Conservation (phyloP, 1,140 invertebrate species). For the Procambarus virginalis region DNA sequence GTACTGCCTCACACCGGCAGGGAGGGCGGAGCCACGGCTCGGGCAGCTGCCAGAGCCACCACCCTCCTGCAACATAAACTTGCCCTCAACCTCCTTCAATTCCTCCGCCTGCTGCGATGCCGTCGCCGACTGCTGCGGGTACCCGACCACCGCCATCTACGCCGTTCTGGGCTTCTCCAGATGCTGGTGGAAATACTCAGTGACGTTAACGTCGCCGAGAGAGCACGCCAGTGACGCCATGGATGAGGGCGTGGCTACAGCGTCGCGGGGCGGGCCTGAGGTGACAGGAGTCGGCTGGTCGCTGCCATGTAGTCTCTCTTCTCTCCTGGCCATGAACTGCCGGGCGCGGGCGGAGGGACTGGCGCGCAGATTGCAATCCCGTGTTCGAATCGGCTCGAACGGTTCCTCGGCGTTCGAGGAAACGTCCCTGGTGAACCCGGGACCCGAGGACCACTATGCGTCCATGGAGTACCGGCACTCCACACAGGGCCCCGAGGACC, state of each 20-base stretch:
- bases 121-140: not conserved
- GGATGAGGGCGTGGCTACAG: constrained; percentile 55
- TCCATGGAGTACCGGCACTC: constrained; percentile 55
- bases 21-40: constrained; percentile 1
- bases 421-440: constrained; percentile 43
- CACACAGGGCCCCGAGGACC: constrained; percentile 31
- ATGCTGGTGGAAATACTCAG: constrained; percentile 56
- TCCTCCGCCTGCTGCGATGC: constrained; percentile 22
- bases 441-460: constrained; percentile 51
- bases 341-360: constrained; percentile 85
- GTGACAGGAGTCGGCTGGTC: constrained; percentile 61
- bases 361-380: constrained; percentile 83
- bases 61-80: not conserved
- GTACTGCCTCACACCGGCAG: not conserved
- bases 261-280: constrained; percentile 51
- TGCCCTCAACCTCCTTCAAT: not conserved
- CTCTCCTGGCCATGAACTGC: constrained; percentile 81
- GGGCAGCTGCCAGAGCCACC: constrained; percentile 21
- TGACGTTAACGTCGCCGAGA: constrained; percentile 31
- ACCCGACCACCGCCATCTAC: constrained; percentile 27
- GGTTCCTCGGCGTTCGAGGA: constrained; percentile 46
- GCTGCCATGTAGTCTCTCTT: constrained; percentile 76
- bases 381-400: constrained; percentile 71
- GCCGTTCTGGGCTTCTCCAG: constrained; percentile 51
- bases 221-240: constrained; percentile 36